phyloP scores from a whole-genome alignment of 2,888 invertebrate genomes.

The Ganaspis brasiliensis region DNA sequence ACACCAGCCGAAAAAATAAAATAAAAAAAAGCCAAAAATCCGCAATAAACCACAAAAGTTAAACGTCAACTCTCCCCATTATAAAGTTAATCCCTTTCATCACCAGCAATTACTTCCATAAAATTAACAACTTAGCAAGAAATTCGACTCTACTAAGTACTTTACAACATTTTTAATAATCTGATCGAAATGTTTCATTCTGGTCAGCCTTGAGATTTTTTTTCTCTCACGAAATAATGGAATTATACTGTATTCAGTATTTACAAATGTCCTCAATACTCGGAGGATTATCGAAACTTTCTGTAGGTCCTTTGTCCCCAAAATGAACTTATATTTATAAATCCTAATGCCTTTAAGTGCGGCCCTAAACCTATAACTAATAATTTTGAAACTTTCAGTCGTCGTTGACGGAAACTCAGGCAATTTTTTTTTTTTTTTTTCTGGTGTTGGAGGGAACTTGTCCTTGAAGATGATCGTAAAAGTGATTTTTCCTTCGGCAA shows the following conservation, averaged over 20 bases:
- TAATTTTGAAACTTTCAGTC: not conserved
- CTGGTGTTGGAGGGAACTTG: not conserved
- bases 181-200: slow-evolving; percentile 2
- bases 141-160: slow-evolving; percentile 27
- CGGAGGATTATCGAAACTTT: slow-evolving; percentile 69
- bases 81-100: slow-evolving; percentile 32
- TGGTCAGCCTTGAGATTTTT: not conserved
- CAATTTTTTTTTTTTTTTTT: slow-evolving; percentile 15
- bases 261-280: slow-evolving; percentile 46
- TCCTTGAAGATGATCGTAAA: slow-evolving; percentile 21
- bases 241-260: not conserved
- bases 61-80: not conserved
- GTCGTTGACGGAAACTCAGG: slow-evolving; percentile 5
- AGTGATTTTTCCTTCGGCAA: slow-evolving; percentile 13
- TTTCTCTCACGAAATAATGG: not conserved
- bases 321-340: slow-evolving; percentile 61
- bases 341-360: slow-evolving; percentile 56
- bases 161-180: slow-evolving; percentile 35
- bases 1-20: not conserved
- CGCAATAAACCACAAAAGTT: not conserved
- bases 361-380: slow-evolving; percentile 32
- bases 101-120: slow-evolving; percentile 8
- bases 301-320: slow-evolving; percentile 64
- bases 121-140: slow-evolving; percentile 33
- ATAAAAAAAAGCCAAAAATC: not conserved